Base-by-base conservation (phyloP, 2,888 invertebrate species). In the Anagyrus pseudococci region DNA sequence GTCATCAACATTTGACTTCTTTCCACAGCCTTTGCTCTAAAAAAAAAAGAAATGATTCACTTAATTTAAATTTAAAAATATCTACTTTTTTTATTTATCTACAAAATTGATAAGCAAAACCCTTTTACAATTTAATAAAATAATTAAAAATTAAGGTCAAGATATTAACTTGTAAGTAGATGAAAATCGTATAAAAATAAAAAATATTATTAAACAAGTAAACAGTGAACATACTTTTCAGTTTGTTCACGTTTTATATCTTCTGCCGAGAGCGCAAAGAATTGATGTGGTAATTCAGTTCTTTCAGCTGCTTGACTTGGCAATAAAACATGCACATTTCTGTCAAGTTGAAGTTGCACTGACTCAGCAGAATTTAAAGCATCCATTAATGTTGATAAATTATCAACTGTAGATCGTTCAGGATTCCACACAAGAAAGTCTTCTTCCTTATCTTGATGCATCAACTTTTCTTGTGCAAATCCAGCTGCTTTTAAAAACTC, bases 401-500 rank as follows among this genome's bases (percentile, higher is more conserved):
- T 68, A 37, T 75, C 73, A 15, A 74, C 58, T 37, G 56, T 67
- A 17, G 72, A 74, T 66, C 69, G 86, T 1, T 86, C 85, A 50
- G 79, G 81, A 55, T 85, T 83, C 82, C 91, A 92, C 4, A 93
- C 86, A 56, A 90, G 82, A 74, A 86, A 89, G 55, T 87, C 88
- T 69, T 91, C 89, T 65, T 86, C 86, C 7, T 85, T 84, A 0
- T 86, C 88, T 23, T 87, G 82, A 68, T 85, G 83, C 1, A 82
- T 74, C 15, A 91, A 72, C 64, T 81, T 83, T 66, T 87, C 80
- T 71, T 88, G 85, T 2, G 80, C 79, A 80, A 98, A 98, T 0
- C 98, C 97, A 7, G 92, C 92, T 0, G 94, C 93, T 67, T 86
- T 78, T 0, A 97, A 81, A 64, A 97, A 87, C 71, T 96, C 94